These are phyloP conservation scores for Thera britannica DNA, from an alignment of 2,888 invertebrate genomes.

Conservation along the genomic window DNA sequence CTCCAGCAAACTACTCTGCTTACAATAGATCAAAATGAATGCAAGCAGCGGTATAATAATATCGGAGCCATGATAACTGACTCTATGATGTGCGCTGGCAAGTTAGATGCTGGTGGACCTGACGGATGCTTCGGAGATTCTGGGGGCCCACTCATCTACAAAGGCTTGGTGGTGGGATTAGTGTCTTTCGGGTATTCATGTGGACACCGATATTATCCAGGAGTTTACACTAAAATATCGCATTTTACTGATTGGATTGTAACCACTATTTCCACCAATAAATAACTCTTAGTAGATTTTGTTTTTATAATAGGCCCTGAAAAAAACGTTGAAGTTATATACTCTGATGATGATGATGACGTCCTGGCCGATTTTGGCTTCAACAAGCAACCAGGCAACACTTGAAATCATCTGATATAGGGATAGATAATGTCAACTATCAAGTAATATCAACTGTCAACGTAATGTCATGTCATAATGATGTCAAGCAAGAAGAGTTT, in stretches of 20 bases:
- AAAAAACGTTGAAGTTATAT: too few relatives aligned
- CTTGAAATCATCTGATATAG: not conserved
- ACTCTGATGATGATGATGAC: too few relatives aligned
- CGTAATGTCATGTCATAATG: not conserved
- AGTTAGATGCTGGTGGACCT: conserved; percentile 65
- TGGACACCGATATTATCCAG: conserved; percentile 72
- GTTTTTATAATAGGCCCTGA: too few relatives aligned
- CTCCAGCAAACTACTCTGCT: conserved; percentile 65
- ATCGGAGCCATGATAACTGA: conserved; percentile 67
- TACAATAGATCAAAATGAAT: conserved; percentile 62
- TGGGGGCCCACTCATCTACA: conserved; percentile 74
- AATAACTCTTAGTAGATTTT: conserved; percentile 48
- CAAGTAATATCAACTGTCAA: too few relatives aligned
- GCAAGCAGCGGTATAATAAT: conserved; percentile 62
- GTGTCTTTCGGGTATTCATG: conserved; percentile 78
- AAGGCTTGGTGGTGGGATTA: conserved; percentile 72
- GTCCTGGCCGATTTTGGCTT: too few relatives aligned
- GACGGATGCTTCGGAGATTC: conserved; percentile 79
- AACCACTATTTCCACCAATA: conserved; percentile 61
- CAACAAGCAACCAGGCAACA: not conserved
- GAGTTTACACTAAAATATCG: conserved; percentile 76
- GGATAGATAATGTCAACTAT: too few relatives aligned
- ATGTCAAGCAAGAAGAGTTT: conserved; percentile 1
- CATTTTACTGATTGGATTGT: conserved; percentile 76
- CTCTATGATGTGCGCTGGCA: conserved; percentile 77